Percentiles rank a stretch among this genome's conserved stretches.
Evolutionary conservation across 1,140 invertebrate species (phyloP).

Genomic region (Magallana angulata): DNA sequence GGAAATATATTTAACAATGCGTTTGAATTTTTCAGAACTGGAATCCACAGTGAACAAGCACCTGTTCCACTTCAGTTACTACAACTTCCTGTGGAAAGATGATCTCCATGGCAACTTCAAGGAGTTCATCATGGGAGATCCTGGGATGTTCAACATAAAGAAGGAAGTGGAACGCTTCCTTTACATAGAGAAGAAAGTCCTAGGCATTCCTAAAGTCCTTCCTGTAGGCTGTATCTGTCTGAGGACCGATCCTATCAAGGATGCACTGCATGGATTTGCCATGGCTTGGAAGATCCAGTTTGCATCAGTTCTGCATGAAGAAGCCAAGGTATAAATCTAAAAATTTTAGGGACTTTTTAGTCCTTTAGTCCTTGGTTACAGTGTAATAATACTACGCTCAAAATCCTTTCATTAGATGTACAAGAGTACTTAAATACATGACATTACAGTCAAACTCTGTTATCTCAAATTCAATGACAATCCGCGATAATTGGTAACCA

Average conservation of each 20-base stretch:
- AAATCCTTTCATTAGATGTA: too few relatives aligned
- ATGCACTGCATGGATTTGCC: conserved; percentile 78
- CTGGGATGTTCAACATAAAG: conserved; percentile 75
- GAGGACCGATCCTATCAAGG: conserved; percentile 76
- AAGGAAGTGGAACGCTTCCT: conserved; percentile 72
- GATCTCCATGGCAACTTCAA: conserved; percentile 78
- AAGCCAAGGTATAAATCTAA: conserved; percentile 73
- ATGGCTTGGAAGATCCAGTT: conserved; percentile 79
- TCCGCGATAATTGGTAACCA: too few relatives aligned
- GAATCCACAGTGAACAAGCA: conserved; percentile 73
- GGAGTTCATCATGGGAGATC: conserved; percentile 77
- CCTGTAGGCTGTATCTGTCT: conserved; percentile 76
- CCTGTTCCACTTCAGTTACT: conserved; percentile 78
- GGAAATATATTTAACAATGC: too few relatives aligned
- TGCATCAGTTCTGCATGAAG: conserved; percentile 78
- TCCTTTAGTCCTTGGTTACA: too few relatives aligned
- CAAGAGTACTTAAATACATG: too few relatives aligned
- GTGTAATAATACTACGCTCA: too few relatives aligned
- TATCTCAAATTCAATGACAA: too few relatives aligned
- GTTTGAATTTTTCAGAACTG: conserved; percentile 68
- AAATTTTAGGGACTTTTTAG: too few relatives aligned
- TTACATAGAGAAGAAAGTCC: conserved; percentile 75
- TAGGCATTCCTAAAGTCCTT: conserved; percentile 73
- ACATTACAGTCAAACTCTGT: too few relatives aligned
- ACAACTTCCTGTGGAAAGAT: conserved; percentile 80